Evolutionary conservation across 1,140 invertebrate genomes (phyloP), one percentile per base, ranked within the genome.

Genomic region (Rhopalosiphum padi): DNA sequence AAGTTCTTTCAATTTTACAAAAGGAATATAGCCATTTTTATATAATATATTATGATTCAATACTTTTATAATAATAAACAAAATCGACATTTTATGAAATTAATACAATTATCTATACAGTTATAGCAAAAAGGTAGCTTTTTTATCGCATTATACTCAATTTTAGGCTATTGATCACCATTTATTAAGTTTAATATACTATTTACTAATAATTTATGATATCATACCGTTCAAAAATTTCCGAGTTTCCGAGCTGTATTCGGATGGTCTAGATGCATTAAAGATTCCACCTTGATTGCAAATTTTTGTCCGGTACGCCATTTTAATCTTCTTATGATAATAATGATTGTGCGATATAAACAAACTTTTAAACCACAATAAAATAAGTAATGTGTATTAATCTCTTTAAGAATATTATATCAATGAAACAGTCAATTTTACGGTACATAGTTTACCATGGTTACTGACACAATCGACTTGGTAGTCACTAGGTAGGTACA

Each of bases 221-320:
- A n/a, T n/a, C 43, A 18, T 91, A 91, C 90, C 90, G 21, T 91
- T 91, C 51, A 91, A 37, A 51, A 83, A 91, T 23, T 46, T 15
- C 22, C 90, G 68, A 46, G 90, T 91, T 55, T 82, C 90, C 3
- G 68, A n/a, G n/a, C 90, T 91, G 43, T 91, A 91, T 21, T 21
- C 43, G 6, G 43, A 83, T 3, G 90, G 90, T 48, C 90, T 48
- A 6, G 90, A 91, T 2, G 46, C 90, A n/a, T 91, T 91, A 68
- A 91, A 91, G 5, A 91, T 77, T 46, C 90, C 90, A 5, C 90
- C 90, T 82, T 91, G 11, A 15, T 91, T 77, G 8, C 90, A 91
- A 23, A 91, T 82, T 91, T 91, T 91, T 46, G 90, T 91, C 9
- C 90, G 55, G 22, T 91, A 35, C 30, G 90, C 90, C 90, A 91